Conservation (phyloP, 2,797 vertebrate genomes). For the Taeniopygia guttata region DNA sequence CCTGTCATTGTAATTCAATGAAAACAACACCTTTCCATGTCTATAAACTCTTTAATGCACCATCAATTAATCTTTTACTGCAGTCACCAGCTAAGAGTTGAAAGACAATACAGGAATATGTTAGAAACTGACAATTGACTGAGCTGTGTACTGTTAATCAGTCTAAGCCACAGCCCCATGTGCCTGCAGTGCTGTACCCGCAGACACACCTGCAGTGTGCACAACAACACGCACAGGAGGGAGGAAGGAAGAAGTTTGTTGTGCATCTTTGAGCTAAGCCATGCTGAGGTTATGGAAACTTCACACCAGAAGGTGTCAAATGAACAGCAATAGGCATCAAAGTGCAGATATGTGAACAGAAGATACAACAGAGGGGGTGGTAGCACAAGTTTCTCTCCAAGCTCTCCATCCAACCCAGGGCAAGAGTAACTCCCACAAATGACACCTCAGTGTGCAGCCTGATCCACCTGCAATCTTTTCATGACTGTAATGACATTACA, state of each 20-base stretch:
- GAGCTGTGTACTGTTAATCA: not conserved
- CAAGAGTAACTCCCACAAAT: not conserved
- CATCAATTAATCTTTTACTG: constrained; percentile 40
- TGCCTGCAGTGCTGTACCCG: not conserved
- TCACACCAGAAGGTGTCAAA: not conserved
- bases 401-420: not conserved
- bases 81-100: not conserved
- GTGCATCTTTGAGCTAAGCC: not conserved
- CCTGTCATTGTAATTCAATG: not conserved
- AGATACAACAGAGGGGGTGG: not conserved
- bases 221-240: not conserved
- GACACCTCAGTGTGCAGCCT: not conserved
- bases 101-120: not conserved
- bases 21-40: not conserved
- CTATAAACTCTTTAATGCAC: not conserved
- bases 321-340: not conserved
- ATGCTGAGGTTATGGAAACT: not conserved
- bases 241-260: not conserved
- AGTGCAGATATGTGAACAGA: not conserved
- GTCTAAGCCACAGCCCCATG: not conserved
- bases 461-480: not conserved
- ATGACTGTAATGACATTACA: not conserved
- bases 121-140: constrained; percentile 2
- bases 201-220: not conserved
- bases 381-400: not conserved